Evolutionary conservation across 2,888 invertebrate genomes (phyloP).

Genomic region (Mystacides longicornis): DNA sequence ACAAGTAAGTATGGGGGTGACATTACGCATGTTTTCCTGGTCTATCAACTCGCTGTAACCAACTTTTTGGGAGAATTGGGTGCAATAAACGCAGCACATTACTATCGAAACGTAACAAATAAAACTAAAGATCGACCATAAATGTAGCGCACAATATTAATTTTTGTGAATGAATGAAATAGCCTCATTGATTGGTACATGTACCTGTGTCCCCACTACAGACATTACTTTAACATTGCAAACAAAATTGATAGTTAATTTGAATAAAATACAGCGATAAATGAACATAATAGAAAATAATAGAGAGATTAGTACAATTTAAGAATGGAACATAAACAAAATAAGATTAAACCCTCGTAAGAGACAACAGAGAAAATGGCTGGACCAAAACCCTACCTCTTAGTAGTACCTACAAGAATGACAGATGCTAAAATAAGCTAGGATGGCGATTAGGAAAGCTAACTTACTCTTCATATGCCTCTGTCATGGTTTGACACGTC

Average conservation of each 20-base stretch:
- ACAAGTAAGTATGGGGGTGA: no score
- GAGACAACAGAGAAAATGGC: slow-evolving; percentile 42
- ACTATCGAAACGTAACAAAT: background rate
- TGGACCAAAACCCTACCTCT: slow-evolving; percentile 40
- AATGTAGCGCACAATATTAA: background rate
- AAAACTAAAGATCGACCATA: background rate
- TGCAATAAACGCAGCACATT: no score
- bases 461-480: slow-evolving; percentile 85
- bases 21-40: no score
- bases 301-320: background rate
- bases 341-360: background rate
- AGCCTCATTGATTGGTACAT: slow-evolving; percentile 8
- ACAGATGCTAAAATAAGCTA: slow-evolving; percentile 25
- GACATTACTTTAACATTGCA: no score
- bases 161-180: slow-evolving; percentile 10
- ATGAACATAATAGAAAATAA: background rate
- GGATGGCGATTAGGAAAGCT: background rate
- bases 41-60: no score
- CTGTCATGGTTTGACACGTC: slow-evolving; percentile 84
- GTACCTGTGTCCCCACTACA: background rate
- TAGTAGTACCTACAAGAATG: slow-evolving; percentile 37
- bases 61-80: no score
- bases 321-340: background rate
- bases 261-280: background rate
- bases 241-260: no score